Conservation (phyloP, 2,113 vertebrate genomes). For the Brachyhypopomus occidentalis region DNA sequence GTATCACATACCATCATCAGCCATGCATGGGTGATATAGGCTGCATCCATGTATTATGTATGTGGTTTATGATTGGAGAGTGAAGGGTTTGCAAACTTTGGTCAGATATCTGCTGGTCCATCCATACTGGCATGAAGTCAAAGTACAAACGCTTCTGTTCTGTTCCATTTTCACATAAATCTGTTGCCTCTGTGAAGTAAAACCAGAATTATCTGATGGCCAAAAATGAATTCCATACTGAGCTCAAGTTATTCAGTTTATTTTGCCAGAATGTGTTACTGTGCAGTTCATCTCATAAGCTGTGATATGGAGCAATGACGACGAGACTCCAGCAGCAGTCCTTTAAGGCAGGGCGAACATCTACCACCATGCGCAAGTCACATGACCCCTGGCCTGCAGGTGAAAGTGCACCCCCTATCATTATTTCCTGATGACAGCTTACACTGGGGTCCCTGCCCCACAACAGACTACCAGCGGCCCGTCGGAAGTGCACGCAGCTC, state of each 20-base stretch:
- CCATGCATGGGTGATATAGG: conserved; percentile 32
- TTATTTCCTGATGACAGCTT: conserved; percentile 68
- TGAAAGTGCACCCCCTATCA: conserved; percentile 62
- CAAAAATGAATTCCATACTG: too few relatives aligned
- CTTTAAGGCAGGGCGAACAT: background rate
- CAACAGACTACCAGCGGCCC: conserved; percentile 1
- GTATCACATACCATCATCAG: conserved; percentile 24
- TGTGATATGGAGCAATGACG: background rate
- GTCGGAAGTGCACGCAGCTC: conserved; percentile 4
- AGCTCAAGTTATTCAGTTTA: background rate
- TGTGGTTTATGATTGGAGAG: background rate
- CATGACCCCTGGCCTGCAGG: conserved; percentile 51
- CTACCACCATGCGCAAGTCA: conserved; percentile 22
- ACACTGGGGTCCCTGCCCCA: conserved; percentile 30
- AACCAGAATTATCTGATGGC: too few relatives aligned
- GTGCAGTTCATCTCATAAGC: background rate
- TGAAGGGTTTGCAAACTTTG: background rate
- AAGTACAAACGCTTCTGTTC: background rate
- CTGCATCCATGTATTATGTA: background rate
- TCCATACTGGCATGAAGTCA: background rate
- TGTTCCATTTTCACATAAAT: too few relatives aligned
- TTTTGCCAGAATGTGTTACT: background rate
- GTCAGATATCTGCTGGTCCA: background rate
- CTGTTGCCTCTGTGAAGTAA: too few relatives aligned
- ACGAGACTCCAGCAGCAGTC: conserved; percentile 20